A percentile compares a stretch with the other conserved stretches of the same genome.
Evolutionary conservation across 1,140 invertebrate genomes (phyloP).

Genomic region (Drosophila rufa): DNA sequence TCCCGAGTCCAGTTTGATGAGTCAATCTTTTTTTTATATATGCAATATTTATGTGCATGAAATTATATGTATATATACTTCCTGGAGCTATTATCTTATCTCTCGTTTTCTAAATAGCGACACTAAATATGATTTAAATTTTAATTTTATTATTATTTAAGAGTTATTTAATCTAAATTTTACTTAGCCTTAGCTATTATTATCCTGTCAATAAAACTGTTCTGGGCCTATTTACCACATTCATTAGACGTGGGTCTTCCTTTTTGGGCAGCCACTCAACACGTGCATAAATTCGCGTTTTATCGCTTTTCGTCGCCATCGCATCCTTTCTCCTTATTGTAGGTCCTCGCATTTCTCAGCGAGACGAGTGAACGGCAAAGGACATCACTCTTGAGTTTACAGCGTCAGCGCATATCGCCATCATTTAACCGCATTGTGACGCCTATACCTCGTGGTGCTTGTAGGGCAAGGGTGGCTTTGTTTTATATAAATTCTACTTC

Average conservation of each 20-base stretch:
- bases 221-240: neutral
- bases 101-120: too few relatives aligned
- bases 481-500: neutral
- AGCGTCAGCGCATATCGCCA: conserved; percentile 46
- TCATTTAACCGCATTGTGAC: conserved; percentile 45
- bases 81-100: neutral
- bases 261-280: conserved; percentile 34
- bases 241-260: conserved; percentile 2
- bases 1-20: conserved; percentile 5
- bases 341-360: conserved; percentile 45
- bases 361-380: conserved; percentile 67
- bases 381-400: conserved; percentile 65
- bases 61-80: neutral
- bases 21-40: conserved; percentile 1
- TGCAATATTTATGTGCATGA: neutral
- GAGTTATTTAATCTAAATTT: neutral
- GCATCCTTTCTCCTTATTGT: conserved; percentile 43
- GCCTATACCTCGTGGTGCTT: conserved; percentile 26
- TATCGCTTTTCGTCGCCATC: conserved; percentile 61
- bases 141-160: neutral
- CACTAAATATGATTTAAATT: too few relatives aligned
- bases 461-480: neutral
- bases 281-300: conserved; percentile 79
- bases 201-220: neutral
- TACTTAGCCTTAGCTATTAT: too few relatives aligned